phyloP scores from a whole-genome alignment of 2,888 invertebrate species.

The Chloroclystis v-ata region DNA sequence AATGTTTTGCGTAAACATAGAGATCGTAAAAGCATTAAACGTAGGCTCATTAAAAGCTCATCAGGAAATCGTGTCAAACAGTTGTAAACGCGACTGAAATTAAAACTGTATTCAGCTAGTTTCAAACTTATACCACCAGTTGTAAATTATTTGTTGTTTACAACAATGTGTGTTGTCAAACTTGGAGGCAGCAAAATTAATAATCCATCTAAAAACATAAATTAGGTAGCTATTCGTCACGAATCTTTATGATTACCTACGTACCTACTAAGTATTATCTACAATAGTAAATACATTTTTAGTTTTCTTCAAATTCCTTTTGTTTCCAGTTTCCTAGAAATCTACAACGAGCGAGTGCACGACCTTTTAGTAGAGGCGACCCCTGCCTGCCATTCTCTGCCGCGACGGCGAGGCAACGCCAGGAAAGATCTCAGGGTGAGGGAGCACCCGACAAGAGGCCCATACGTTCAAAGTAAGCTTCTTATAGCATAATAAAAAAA shows the following conservation, averaged over 20 bases:
- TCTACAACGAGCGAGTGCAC: slow-evolving; percentile 83
- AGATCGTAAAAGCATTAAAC: background rate
- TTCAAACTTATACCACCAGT: slow-evolving; percentile 10
- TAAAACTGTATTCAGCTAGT: slow-evolving; percentile 16
- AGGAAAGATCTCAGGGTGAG: slow-evolving; percentile 81
- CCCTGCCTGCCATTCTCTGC: slow-evolving; percentile 69
- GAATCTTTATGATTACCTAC: no score
- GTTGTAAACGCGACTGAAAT: slow-evolving; percentile 26
- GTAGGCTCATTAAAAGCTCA: slow-evolving; percentile 2
- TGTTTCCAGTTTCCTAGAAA: slow-evolving; percentile 78
- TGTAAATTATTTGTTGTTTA: slow-evolving; percentile 11
- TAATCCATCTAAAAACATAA: no score
- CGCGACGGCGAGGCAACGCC: slow-evolving; percentile 57
- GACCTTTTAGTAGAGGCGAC: slow-evolving; percentile 79
- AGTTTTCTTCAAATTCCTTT: no score
- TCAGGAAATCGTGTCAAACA: slow-evolving; percentile 34
- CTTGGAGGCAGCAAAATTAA: background rate
- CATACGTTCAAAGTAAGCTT: slow-evolving; percentile 86
- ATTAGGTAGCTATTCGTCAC: no score
- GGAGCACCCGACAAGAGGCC: slow-evolving; percentile 87
- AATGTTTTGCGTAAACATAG: background rate
- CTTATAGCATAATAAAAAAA: background rate
- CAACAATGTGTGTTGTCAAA: background rate
- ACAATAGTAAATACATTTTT: no score
- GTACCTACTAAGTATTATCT: no score